Percentiles rank a stretch among this genome's conserved stretches.
These are phyloP conservation scores for Lutjanus erythropterus DNA, from an alignment of 2,113 vertebrate genomes.

Conservation along the genomic window DNA sequence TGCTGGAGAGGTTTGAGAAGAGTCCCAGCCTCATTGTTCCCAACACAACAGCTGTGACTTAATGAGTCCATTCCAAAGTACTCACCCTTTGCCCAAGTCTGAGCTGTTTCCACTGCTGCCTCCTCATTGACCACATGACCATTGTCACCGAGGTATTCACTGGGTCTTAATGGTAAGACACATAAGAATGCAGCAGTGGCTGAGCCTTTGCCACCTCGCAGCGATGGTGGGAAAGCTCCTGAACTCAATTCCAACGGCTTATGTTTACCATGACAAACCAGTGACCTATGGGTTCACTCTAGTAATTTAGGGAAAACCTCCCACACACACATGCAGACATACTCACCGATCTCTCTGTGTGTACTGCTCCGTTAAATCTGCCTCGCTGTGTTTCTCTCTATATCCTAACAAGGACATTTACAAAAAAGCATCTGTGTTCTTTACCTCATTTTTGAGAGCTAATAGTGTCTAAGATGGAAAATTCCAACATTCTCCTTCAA, in stretches of 20 bases:
- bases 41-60: slow-evolving; percentile 82
- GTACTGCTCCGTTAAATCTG: slow-evolving; percentile 12
- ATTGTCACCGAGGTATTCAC: slow-evolving; percentile 78
- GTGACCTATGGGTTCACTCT: slow-evolving; percentile 73
- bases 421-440: neutral
- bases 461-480: slow-evolving; percentile 28
- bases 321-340: slow-evolving; percentile 35
- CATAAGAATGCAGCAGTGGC: slow-evolving; percentile 77
- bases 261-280: slow-evolving; percentile 78
- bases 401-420: slow-evolving; percentile 35
- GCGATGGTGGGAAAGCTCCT: slow-evolving; percentile 77
- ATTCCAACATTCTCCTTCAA: slow-evolving; percentile 17
- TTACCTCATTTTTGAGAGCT: slow-evolving; percentile 30
- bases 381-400: slow-evolving; percentile 2
- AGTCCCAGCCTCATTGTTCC: slow-evolving; percentile 73
- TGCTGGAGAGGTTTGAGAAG: slow-evolving; percentile 62
- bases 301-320: slow-evolving; percentile 69
- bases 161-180: slow-evolving; percentile 82
- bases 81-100: slow-evolving; percentile 74
- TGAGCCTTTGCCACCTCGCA: slow-evolving; percentile 71
- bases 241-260: slow-evolving; percentile 78
- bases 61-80: slow-evolving; percentile 79
- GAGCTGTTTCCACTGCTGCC: slow-evolving; percentile 76
- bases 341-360: slow-evolving; percentile 10
- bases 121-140: slow-evolving; percentile 82